These are phyloP conservation scores for Cynopterus sphinx DNA, from an alignment of 2,797 vertebrate genomes.

Conservation along the genomic window DNA sequence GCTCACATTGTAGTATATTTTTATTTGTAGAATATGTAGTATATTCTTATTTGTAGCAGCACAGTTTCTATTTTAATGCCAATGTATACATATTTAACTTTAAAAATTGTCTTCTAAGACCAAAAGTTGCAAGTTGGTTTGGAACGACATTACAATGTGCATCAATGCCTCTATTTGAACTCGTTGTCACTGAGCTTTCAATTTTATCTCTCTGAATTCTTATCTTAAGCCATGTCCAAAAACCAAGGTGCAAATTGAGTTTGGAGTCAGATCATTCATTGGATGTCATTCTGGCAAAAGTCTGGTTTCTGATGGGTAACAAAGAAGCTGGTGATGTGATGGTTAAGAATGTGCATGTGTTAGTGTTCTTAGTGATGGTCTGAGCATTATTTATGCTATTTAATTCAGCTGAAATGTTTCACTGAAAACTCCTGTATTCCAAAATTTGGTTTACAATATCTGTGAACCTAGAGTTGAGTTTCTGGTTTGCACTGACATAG, in stretches of 20 bases:
- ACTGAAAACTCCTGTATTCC: constrained; percentile 81
- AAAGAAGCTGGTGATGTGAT: constrained; percentile 77
- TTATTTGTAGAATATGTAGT: background rate
- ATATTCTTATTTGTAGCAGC: background rate
- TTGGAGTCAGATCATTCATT: constrained; percentile 82
- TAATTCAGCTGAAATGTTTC: constrained; percentile 78
- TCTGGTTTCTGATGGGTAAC: constrained; percentile 80
- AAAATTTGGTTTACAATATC: constrained; percentile 80
- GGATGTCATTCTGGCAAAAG: constrained; percentile 83
- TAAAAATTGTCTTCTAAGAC: background rate
- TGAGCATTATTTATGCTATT: constrained; percentile 75
- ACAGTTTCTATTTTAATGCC: background rate
- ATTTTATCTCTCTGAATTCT: background rate
- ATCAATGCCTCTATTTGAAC: constrained; percentile 57
- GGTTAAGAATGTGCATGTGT: background rate
- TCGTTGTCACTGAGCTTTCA: constrained; percentile 36
- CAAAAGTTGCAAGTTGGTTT: background rate
- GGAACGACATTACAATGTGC: background rate
- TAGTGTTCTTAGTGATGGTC: constrained; percentile 38
- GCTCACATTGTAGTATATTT: background rate
- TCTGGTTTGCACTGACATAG: constrained; percentile 81
- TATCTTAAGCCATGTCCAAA: constrained; percentile 62
- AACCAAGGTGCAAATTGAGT: constrained; percentile 69
- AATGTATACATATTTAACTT: background rate
- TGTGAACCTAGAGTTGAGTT: constrained; percentile 73